Base-by-base conservation (phyloP, 2,888 invertebrate species). In the Uropetala carovei region DNA sequence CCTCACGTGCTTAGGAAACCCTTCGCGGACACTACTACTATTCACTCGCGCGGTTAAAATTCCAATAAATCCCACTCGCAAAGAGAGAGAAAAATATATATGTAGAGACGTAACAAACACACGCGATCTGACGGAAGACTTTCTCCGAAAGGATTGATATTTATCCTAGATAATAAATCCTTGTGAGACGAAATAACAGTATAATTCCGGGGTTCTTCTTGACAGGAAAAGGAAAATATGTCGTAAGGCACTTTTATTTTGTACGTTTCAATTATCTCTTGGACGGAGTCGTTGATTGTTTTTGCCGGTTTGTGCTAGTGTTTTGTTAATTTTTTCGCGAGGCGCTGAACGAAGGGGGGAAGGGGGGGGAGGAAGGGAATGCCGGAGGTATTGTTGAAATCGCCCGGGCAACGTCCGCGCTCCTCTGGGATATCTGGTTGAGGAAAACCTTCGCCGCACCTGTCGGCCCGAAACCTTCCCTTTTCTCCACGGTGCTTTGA, bases 391-490 rank as follows among this genome's bases (percentile, higher is more conserved):
- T 18, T 30, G 89, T 22, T 89, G 56, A 59, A 68, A 43, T 64
- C 89, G 60, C 60, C 43, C 64, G 68, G 89, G 89, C 43, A 64
- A 68, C 89, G 89, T 68, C 89, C 30, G 60, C 11, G 10, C 64
- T 30, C n/a, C 64, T 16, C 30, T n/a, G 60, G 89, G 89, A 43
- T 89, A 64, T 64, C 11, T 18, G 16, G 16, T 89, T 59, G 43
- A 11, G n/a, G 89, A 18, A 9, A 43, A 43, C 64, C 18, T n/a
- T 10, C 89, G 89, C 16, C 43, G 64, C 68, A 89, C 68, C 89
- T 89, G 89, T 89, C 89, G 89, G 64, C 56, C 83, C 83, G 83
- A 27, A 27, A 56, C 83, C 56, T n/a, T 60, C 43, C 89, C 59
- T 89, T 68, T 89, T 68, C 30, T 27, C n/a, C 30, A 16, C 60